phyloP scores from a whole-genome alignment of 2,113 vertebrate genomes.

The Sapayoa aenigma region DNA sequence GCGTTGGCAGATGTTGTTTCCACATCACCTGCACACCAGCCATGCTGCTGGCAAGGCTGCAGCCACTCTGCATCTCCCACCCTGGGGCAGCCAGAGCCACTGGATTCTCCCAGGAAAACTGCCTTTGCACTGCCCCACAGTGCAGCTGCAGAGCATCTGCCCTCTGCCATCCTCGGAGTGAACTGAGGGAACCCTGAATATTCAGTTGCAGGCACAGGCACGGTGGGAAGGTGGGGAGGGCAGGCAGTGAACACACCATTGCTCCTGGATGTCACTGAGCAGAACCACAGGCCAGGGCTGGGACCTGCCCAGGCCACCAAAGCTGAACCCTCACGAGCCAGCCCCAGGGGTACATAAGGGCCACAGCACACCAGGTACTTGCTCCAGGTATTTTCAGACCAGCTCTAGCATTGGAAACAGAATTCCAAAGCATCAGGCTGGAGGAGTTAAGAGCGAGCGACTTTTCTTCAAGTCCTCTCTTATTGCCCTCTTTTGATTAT shows the following conservation, averaged over 20 bases:
- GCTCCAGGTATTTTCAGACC: not conserved
- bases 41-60: not conserved
- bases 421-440: not conserved
- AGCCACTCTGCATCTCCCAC: not conserved
- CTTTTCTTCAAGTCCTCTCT: not conserved
- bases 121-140: not conserved
- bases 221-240: not conserved
- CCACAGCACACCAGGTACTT: not conserved
- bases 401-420: not conserved
- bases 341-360: not conserved
- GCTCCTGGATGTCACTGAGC: not conserved
- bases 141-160: not conserved
- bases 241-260: not conserved
- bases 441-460: not conserved
- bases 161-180: rapidly evolving
- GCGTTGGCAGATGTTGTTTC: not conserved
- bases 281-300: not conserved
- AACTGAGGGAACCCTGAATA: not conserved
- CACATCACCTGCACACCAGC: not conserved
- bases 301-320: not conserved
- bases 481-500: not conserved
- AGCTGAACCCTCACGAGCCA: not conserved
- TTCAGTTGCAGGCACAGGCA: not conserved
- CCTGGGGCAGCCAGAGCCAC: not conserved
- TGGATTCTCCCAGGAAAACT: not conserved